Base-by-base conservation (phyloP, 2,113 vertebrate species). In the Fulmarus glacialis region DNA sequence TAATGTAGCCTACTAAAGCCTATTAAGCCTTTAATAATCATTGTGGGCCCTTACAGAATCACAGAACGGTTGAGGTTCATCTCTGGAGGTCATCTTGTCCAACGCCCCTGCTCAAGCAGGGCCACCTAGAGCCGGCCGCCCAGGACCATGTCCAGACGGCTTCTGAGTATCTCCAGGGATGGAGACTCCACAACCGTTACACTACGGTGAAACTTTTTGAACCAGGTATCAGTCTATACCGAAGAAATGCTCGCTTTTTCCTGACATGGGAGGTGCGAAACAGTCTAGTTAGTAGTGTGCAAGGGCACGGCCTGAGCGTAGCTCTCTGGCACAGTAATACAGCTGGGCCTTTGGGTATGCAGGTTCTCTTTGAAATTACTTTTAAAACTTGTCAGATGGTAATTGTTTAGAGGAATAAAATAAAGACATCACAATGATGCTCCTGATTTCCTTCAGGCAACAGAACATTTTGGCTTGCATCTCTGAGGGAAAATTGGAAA, bases 371-470 rank as follows among this genome's bases (percentile, higher is more conserved):
- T 85, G 64, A 82, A 95, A 71, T 40, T 2, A 43, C 50, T 87
- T 84, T 43, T n/a, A 70, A 71, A 82, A 78, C 24, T 26, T 56
- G n/a, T 73, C 72, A 84, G 84, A 47, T 20, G 32, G 30, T 14
- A 90, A 71, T 78, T 40, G 58, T 78, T 82, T 70, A 79, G 59
- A 93, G 34, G 42, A 90, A 82, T 58, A 56, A 48, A 78, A 70
- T 21, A 42, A 82, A 79, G 42, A 72, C 75, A 63, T 66, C n/a
- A 58, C 70, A 85, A 5, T 9, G 27, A 40, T 50, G 19, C 18
- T 71, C 27, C 82, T 66, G 52, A 77, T 92, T 32, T 78, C 50
- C 42, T 88, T 90, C 60, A 53, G 82, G 86, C 74, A 90, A 63
- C 11, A 55, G 21, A 82, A 63, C 27, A 23, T 67, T 67, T 90